Evolutionary conservation across 2,797 vertebrate species (phyloP), one percentile per base, ranked within the genome.

Genomic region (Petrocephalus schoutedeni): DNA sequence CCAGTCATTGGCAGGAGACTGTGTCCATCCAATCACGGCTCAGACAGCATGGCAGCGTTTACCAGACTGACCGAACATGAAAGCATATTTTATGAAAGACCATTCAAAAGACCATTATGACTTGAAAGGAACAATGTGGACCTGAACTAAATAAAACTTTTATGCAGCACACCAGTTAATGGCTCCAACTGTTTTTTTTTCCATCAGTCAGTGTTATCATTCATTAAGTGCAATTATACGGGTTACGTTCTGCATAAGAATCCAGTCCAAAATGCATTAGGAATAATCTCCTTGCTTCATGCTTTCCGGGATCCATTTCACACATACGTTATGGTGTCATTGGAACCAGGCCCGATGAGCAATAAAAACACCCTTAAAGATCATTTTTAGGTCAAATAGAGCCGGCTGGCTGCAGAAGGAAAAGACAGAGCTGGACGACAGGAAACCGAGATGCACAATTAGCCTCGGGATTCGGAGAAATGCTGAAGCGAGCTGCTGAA

Each of bases 141-240:
- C 80, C 80, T 83, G 80, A 83, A 83, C 45, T 83, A 83, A 83
- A 54, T 83, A 83, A 54, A 51, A 83, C 51, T 54, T 51, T 51
- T 49, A 83, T 23, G 23, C 49, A 12, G 51, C 10, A 14, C n/a
- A 51, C n/a, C 49, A 28, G 9, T 83, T 53, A 83, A 83, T 83
- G 4, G 10, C 10, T 83, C 21, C 51, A 83, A 83, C 80, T 51
- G 80, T 83, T 83, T 83, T 83, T 14, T 16, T 82, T 49, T 23
- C 53, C 80, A 83, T 83, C 80, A 83, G 80, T 83, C 80, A 83
- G n/a, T 51, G 45, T 83, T 83, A 83, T 83, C 80, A 83, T 54
- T 83, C 51, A 77, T 54, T 83, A 83, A 83, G 45, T 49, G 53
- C 45, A 83, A 83, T 54, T 83, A 51, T 49, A 83, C 5, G 80